A percentile compares a stretch with the other conserved stretches of the same genome.
Evolutionary conservation across 2,888 invertebrate genomes (phyloP).

Genomic region (Scaeva pyrastri): DNA sequence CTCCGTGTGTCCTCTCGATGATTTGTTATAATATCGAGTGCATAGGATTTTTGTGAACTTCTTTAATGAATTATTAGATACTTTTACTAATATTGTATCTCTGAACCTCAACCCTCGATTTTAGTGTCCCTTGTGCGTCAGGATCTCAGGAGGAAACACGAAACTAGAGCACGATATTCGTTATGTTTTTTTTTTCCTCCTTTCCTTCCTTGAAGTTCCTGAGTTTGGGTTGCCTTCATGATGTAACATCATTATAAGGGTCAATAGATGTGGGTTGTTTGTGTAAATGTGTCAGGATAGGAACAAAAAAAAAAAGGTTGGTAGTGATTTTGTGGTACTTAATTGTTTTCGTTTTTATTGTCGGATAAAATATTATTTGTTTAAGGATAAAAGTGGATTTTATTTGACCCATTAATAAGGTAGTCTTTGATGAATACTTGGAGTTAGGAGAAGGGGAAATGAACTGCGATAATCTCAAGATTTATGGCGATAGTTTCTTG

Average conservation of each 20-base stretch:
- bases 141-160: constrained; percentile 20
- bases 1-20: constrained; percentile 51
- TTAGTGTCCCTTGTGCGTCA: constrained; percentile 10
- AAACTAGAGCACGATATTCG: constrained; percentile 45
- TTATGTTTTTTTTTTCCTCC: constrained; percentile 33
- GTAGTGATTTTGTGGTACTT: constrained; percentile 73
- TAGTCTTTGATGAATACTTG: background rate
- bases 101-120: constrained; percentile 33
- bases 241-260: constrained; percentile 72
- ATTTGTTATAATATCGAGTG: constrained; percentile 73
- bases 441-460: constrained; percentile 6
- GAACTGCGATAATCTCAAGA: constrained; percentile 32
- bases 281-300: constrained; percentile 29
- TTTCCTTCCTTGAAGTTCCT: background rate
- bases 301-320: constrained; percentile 38
- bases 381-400: constrained; percentile 63
- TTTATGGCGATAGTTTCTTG: constrained; percentile 13
- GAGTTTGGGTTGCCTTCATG: constrained; percentile 42
- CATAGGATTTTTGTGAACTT: constrained; percentile 46
- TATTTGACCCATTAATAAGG: constrained; percentile 43
- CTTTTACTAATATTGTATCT: constrained; percentile 17
- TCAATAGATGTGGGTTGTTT: constrained; percentile 70
- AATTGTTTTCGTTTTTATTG: constrained; percentile 55
- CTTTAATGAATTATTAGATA: constrained; percentile 68
- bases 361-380: constrained; percentile 51